Conservation (phyloP, 2,113 vertebrate genomes). For the Desmodus rotundus region DNA sequence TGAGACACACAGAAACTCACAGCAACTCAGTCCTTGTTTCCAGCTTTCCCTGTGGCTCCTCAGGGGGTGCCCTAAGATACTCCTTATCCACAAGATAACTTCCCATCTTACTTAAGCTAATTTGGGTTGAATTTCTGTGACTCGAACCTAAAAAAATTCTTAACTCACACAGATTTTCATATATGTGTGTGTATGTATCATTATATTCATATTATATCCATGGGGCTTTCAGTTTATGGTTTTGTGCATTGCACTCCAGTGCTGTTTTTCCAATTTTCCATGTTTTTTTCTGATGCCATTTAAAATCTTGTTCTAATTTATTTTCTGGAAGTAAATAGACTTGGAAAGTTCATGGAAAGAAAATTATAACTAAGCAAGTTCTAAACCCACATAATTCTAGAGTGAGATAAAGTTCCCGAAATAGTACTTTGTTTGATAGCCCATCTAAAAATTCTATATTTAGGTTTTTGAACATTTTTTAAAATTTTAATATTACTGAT, state of each 20-base stretch:
- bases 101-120: not conserved
- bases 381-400: not conserved
- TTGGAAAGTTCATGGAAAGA: not conserved
- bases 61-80: not conserved
- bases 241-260: not conserved
- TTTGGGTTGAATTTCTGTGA: not conserved
- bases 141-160: not conserved
- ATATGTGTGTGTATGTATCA: not conserved
- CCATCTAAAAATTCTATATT: not conserved
- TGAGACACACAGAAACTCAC: not conserved
- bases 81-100: not conserved
- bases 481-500: not conserved
- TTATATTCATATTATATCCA: not conserved
- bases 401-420: not conserved
- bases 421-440: not conserved
- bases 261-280: not conserved
- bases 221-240: not conserved
- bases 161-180: not conserved
- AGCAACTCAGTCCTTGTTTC: not conserved
- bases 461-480: not conserved
- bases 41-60: not conserved
- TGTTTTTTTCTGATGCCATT: not conserved
- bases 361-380: not conserved
- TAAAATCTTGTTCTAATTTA: not conserved
- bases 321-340: not conserved